A percentile compares a stretch with the other conserved stretches of the same genome.
phyloP scores from a whole-genome alignment of 2,797 vertebrate genomes.

The Melanogrammus aeglefinus region DNA sequence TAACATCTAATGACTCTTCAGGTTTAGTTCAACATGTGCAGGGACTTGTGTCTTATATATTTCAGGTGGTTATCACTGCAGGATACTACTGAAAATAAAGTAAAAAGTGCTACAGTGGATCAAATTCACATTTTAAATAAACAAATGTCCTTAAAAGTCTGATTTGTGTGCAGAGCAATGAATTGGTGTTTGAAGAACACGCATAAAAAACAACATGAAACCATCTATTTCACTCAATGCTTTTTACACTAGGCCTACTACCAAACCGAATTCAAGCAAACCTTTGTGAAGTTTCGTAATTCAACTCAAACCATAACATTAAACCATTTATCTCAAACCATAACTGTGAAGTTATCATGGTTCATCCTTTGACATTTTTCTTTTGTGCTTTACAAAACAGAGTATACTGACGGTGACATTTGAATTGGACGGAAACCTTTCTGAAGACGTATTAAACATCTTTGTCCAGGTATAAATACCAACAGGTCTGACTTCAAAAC shows the following conservation, averaged over 20 bases:
- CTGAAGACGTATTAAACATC: slow-evolving; percentile 84
- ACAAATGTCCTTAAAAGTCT: background rate
- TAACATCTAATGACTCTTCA: background rate
- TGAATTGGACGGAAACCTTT: slow-evolving; percentile 83
- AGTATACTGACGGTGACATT: slow-evolving; percentile 90
- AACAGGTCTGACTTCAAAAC: background rate
- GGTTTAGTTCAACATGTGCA: background rate
- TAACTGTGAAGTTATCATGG: background rate
- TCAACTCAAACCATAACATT: background rate
- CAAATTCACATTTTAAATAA: background rate
- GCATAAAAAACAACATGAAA: background rate
- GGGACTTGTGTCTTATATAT: background rate
- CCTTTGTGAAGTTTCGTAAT: background rate
- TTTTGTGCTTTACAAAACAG: slow-evolving; percentile 62
- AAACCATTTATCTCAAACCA: background rate
- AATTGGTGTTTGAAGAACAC: background rate
- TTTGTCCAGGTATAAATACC: slow-evolving; percentile 85
- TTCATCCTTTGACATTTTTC: background rate
- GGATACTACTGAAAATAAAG: background rate
- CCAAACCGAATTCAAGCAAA: background rate
- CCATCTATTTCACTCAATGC: background rate
- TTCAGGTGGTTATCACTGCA: background rate
- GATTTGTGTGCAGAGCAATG: background rate
- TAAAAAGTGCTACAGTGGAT: background rate
- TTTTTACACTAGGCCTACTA: background rate